Evolutionary conservation across 1,140 invertebrate species (phyloP).

Genomic region (Popillia japonica): DNA sequence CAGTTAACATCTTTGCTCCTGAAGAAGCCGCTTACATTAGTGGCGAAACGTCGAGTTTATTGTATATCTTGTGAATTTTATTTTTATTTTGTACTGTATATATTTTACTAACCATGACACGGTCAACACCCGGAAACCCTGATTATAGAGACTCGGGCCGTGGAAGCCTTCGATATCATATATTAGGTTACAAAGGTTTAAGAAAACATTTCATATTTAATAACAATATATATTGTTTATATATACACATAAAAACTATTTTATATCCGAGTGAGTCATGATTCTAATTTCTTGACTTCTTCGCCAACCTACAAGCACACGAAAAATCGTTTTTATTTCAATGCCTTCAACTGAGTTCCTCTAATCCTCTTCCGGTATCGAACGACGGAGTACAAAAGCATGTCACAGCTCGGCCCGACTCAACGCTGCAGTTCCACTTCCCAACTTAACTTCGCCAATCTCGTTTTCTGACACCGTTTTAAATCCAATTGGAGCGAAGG

Average conservation of each 20-base stretch:
- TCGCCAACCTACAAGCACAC: neutral
- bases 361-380: slow-evolving; percentile 19
- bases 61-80: too few relatives aligned
- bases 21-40: too few relatives aligned
- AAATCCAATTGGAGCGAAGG: neutral
- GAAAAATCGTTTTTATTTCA: slow-evolving; percentile 20
- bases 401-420: neutral
- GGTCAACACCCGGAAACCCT: too few relatives aligned
- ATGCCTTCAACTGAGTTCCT: slow-evolving; percentile 16
- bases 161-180: too few relatives aligned
- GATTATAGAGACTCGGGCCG: too few relatives aligned
- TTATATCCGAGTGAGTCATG: neutral
- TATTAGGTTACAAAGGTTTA: too few relatives aligned
- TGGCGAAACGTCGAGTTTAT: too few relatives aligned
- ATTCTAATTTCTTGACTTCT: neutral
- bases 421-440: neutral
- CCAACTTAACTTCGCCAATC: neutral
- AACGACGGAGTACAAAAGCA: slow-evolving; percentile 14
- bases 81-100: too few relatives aligned
- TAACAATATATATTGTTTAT: neutral
- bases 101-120: too few relatives aligned
- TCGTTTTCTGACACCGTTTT: slow-evolving; percentile 9
- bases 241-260: neutral
- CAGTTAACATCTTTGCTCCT: too few relatives aligned
- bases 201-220: neutral